phyloP scores from a whole-genome alignment of 2,888 invertebrate genomes.

The Gryllus longicercus region DNA sequence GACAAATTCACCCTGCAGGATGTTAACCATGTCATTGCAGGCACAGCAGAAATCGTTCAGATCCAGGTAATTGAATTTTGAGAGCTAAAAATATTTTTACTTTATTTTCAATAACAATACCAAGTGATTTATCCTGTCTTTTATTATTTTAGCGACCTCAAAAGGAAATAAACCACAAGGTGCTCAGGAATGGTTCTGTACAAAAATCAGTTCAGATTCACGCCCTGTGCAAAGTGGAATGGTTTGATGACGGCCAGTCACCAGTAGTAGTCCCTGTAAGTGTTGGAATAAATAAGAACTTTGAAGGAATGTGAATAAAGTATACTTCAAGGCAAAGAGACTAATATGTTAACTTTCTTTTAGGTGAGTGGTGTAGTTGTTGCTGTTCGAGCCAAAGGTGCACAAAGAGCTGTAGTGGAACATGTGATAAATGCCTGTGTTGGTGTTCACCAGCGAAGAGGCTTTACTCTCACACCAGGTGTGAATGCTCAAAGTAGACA shows the following conservation, averaged over 20 bases:
- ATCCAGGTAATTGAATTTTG: conserved; percentile 55
- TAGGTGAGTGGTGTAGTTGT: conserved; percentile 59
- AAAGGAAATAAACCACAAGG: conserved; percentile 49
- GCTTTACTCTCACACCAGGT: conserved; percentile 62
- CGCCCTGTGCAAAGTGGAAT: conserved; percentile 64
- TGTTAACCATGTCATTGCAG: conserved; percentile 63
- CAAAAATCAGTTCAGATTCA: conserved; percentile 62
- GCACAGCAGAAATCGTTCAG: conserved; percentile 62
- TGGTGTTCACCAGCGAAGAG: conserved; percentile 53
- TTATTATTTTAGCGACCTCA: conserved; percentile 51
- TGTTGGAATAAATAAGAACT: conserved; percentile 22
- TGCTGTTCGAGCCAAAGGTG: conserved; percentile 43
- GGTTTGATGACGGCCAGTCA: conserved; percentile 62
- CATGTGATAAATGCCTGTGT: conserved; percentile 59
- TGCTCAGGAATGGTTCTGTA: conserved; percentile 47
- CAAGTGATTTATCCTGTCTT: neutral
- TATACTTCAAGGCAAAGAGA: neutral
- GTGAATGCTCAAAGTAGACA: conserved; percentile 61
- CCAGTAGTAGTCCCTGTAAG: conserved; percentile 48
- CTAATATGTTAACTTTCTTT: conserved; percentile 40
- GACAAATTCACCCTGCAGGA: conserved; percentile 71
- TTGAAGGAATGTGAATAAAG: neutral
- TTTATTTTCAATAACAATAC: neutral
- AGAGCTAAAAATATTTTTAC: too few relatives aligned
- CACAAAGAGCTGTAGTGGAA: conserved; percentile 53